Evolutionary conservation across 2,797 vertebrate species (phyloP).

Genomic region (Platalea minor): DNA sequence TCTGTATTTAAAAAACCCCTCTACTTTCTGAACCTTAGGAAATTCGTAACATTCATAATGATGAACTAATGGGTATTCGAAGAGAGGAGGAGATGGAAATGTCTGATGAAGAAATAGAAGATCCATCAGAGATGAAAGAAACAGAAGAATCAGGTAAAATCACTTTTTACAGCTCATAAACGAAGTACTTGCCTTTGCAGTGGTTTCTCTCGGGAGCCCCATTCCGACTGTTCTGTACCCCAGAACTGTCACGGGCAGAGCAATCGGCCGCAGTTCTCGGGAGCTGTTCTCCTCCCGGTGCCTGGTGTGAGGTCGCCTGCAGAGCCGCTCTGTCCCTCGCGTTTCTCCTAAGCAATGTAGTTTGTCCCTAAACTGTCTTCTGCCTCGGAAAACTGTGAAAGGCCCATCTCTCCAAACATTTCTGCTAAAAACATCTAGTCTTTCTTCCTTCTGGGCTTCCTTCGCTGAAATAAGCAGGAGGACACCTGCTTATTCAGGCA

Average conservation of each 20-base stretch:
- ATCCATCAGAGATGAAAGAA: slow-evolving; percentile 85
- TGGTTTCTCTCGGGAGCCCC: background rate
- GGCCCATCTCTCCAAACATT: background rate
- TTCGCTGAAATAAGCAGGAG: background rate
- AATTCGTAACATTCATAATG: slow-evolving; percentile 94
- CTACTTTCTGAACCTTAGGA: slow-evolving; percentile 82
- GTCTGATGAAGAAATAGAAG: slow-evolving; percentile 95
- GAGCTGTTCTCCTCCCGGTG: background rate
- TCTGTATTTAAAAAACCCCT: background rate
- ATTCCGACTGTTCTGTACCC: background rate
- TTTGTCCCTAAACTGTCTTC: background rate
- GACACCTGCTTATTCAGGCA: background rate
- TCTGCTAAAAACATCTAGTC: background rate
- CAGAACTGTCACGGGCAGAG: background rate
- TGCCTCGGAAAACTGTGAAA: background rate
- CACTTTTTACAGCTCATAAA: background rate
- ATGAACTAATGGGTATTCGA: slow-evolving; percentile 95
- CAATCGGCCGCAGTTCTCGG: background rate
- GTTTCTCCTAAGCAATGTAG: background rate
- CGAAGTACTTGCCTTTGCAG: background rate
- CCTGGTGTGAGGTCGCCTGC: background rate
- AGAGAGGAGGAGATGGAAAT: slow-evolving; percentile 98
- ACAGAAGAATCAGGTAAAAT: slow-evolving; percentile 83
- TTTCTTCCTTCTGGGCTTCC: background rate
- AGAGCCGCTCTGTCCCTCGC: no score